A percentile compares a stretch with the other conserved stretches of the same genome.
phyloP scores from a whole-genome alignment of 2,888 invertebrate genomes.

The Coelogynopora nodosa region DNA sequence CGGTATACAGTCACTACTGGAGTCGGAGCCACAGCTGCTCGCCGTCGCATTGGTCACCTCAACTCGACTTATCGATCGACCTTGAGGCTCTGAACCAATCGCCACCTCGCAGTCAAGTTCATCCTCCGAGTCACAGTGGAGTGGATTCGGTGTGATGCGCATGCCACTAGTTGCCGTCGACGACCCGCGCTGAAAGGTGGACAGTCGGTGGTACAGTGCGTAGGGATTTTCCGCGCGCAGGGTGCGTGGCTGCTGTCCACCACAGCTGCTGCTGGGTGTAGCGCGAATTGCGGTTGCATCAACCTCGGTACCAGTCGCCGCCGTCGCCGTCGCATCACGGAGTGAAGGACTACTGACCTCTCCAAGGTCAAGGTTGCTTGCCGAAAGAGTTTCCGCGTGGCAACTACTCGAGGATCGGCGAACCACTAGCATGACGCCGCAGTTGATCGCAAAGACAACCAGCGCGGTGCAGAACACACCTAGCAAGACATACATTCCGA shows the following conservation, averaged over 20 bases:
- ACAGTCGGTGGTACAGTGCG: not conserved
- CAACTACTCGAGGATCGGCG: not conserved
- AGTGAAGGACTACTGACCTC: not conserved
- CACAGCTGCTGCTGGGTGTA: not conserved
- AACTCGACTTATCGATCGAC: not conserved
- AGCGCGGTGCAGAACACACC: conserved; percentile 2
- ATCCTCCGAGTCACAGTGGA: not conserved
- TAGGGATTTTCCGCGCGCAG: not conserved
- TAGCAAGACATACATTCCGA: not conserved
- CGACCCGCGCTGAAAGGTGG: not conserved
- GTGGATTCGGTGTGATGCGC: not conserved
- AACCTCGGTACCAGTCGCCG: not conserved
- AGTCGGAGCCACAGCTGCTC: not conserved
- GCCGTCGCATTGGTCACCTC: not conserved
- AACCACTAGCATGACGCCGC: not conserved
- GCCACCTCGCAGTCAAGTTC: not conserved
- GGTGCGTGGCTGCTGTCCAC: not conserved
- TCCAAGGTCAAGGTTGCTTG: not conserved
- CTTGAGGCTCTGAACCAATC: not conserved
- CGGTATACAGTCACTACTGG: not conserved
- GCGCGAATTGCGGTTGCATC: not conserved
- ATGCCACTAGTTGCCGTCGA: not conserved
- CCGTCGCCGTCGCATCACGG: not conserved
- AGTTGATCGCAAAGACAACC: not conserved
- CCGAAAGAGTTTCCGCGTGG: not conserved